Base-by-base conservation (phyloP, 2,113 vertebrate species). In the Dromaius novaehollandiae region DNA sequence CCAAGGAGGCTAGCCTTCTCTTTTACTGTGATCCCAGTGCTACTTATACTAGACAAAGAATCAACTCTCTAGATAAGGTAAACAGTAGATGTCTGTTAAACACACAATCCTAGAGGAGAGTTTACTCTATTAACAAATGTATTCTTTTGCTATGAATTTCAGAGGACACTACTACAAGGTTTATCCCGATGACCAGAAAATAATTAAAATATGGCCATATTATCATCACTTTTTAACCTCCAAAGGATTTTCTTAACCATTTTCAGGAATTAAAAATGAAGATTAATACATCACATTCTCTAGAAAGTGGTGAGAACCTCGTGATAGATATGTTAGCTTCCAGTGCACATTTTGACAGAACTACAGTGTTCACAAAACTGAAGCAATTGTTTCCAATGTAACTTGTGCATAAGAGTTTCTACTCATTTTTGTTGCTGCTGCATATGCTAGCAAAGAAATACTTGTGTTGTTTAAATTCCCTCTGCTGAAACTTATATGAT, bases 11-110 rank as follows among this genome's bases (percentile, higher is more conserved):
- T 83, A 94, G 66, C 86, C 75, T 63, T 64, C 85, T 83, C 70
- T 95, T 92, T 70, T 66, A 60, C 89, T 89, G 75, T 68, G 82
- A 94, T 96, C 84, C 64, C 87, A 89, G 1, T 22, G 92, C 92
- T 95, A 53, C 89, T 93, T 93, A 95, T 26, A 82, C 88, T 94
- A 95, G 96, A 92, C 95, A 95, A 97, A 96, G 96, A 97, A 96
- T 80, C 88, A 82, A 48, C 71, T 96, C 94, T 82, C 89, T 85
- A 13, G 87, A 63, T 80, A 93, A 95, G 64, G 66, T 32, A 50
- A n/a, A 53, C 22, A 66, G 76, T 11, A 92, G 89, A 78, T 56
- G 93, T 85, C 68, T 78, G 88, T 81, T 93, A 96, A 93, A 88
- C 73, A 97, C 50, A 96, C 34, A 96, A 53, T 93, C 89, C 88